Base-by-base conservation (phyloP, 1,140 invertebrate genomes). In the Magallana gigas region DNA sequence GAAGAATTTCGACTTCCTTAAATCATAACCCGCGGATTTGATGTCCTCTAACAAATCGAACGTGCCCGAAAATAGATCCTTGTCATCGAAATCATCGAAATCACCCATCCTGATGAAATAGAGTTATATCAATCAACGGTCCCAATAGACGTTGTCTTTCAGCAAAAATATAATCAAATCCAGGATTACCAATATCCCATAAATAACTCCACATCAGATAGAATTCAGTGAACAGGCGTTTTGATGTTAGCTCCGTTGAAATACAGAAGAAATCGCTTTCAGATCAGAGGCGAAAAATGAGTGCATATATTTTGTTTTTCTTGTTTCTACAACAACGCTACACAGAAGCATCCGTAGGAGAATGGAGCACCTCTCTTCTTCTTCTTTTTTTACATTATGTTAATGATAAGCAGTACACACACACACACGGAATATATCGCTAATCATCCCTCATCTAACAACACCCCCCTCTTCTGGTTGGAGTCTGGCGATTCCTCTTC, bases 41-140 rank as follows among this genome's bases (percentile, higher is more conserved):
- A 89, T 87, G 23, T 89, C 88, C 48, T 89, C 88, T 48, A 89
- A 76, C 14, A 89, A 68, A 29, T 86, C 85, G 59, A 87, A 89
- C 3, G 88, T 89, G n/a, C 83, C 88, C 29, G 76, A 83, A 8
- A 89, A 83, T 12, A 84, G 56, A 14, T 89, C 84, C 7, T 59
- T 76, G 12, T 87, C 84, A 76, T 87, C 88, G 29, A 89, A 89
- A 85, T 89, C 84, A n/a, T 84, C 86, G 85, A 89, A 87, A 36
- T n/a, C 68, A 76, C 68, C 36, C 68, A 76, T 76, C 68, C 68
- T 76, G 68, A 14, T 18, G 12, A 76, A 71, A 5, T 48, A 48
- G 36, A 48, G 23, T 76, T 29, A 76, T 76, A 12, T 62, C 14
- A 6, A n/a, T 62, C 60, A 36, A 29, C 18, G 23, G 29, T 76